These are phyloP conservation scores for Hyppa rectilinea DNA, from an alignment of 2,888 invertebrate species.

Conservation along the genomic window DNA sequence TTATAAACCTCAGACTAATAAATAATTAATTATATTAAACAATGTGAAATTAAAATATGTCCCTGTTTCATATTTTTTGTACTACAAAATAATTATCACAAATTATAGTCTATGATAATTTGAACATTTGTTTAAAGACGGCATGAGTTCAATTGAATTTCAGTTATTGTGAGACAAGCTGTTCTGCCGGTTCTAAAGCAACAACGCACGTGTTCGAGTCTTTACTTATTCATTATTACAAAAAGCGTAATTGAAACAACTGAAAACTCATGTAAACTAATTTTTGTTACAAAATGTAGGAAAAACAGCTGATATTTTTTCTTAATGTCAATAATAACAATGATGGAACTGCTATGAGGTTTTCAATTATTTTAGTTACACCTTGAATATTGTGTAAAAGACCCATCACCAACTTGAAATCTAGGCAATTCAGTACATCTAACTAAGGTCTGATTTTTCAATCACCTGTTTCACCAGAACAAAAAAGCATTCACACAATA, in stretches of 20 bases:
- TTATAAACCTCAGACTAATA: background rate
- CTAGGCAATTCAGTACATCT: background rate
- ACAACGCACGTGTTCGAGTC: background rate
- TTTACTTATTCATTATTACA: background rate
- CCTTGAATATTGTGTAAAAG: background rate
- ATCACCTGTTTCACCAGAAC: background rate
- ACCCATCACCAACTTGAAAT: background rate
- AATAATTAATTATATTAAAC: background rate
- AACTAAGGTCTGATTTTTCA: background rate
- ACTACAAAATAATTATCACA: slow-evolving; percentile 33
- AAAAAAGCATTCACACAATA: background rate
- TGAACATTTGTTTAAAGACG: too few relatives aligned
- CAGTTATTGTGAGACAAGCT: background rate
- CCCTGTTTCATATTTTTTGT: slow-evolving; percentile 17
- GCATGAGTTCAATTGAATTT: background rate
- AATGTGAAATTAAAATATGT: background rate
- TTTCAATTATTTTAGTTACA: background rate
- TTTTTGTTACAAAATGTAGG: background rate
- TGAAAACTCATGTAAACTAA: background rate
- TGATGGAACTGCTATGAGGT: background rate
- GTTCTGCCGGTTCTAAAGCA: background rate
- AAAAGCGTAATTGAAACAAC: background rate
- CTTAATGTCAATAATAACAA: background rate
- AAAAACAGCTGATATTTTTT: background rate
- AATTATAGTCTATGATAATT: background rate